These are phyloP conservation scores for Microtus agrestis DNA, from an alignment of 2,797 vertebrate genomes.

Conservation along the genomic window DNA sequence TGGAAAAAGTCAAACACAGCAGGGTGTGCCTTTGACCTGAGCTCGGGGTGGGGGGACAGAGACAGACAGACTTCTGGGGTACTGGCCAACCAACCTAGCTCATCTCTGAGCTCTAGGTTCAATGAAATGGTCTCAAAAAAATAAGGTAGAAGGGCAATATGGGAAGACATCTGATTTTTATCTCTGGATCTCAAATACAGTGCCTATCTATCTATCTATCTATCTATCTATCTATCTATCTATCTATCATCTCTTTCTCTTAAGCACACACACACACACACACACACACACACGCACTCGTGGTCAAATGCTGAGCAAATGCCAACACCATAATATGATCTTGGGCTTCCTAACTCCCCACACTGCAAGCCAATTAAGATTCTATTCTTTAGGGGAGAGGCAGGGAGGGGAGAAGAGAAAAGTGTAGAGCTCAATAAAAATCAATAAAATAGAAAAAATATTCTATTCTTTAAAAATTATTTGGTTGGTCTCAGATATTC, in stretches of 20 bases:
- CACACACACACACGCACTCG: neutral
- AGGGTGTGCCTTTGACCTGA: neutral
- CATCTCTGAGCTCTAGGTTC: neutral
- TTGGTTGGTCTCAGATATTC: neutral
- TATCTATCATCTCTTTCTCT: neutral
- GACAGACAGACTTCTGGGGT: neutral
- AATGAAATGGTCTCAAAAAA: neutral
- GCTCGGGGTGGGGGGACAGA: neutral
- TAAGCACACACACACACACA: neutral
- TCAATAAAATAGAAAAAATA: too few species aligned
- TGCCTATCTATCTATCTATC: neutral
- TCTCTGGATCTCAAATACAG: neutral
- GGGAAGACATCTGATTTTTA: neutral
- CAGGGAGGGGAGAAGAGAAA: too few species aligned
- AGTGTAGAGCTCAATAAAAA: too few species aligned
- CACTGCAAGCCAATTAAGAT: neutral
- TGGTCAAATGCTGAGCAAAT: neutral
- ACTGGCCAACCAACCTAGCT: neutral
- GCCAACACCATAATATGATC: neutral
- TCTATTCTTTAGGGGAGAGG: neutral
- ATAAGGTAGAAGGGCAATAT: neutral
- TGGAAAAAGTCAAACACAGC: neutral
- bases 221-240: neutral
- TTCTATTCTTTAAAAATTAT: neutral
- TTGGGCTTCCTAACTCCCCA: neutral